Base-by-base conservation (phyloP, 2,797 vertebrate species). In the Crenichthys baileyi region DNA sequence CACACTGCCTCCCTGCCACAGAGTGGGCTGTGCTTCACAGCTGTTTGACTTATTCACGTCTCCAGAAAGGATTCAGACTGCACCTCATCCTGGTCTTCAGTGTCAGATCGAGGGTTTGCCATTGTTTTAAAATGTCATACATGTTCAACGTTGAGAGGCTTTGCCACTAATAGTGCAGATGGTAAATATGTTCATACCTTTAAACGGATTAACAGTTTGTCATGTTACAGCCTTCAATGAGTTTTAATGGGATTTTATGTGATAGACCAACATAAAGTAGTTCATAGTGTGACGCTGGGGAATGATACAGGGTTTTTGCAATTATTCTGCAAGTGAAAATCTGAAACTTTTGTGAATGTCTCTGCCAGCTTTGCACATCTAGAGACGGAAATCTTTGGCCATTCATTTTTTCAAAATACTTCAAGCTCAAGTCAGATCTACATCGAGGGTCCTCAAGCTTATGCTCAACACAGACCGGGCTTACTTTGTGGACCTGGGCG, bases 41-140 rank as follows among this genome's bases (percentile, higher is more conserved):
- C 89, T 89, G 85, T 89, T 89, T 86, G 87, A 90, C 83, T 88
- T 86, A 87, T 88, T 89, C 82, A 83, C 84, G 73, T 84, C 85
- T 89, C 26, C 67, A 78, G 73, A 77, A 50, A 82, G 65, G 80
- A 79, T 74, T 78, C 73, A 86, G 82, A 80, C 67, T 18, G 73
- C 83, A 76, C n/a, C 79, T 78, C 76, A 16, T 72, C 70, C 55
- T 51, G 41, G 39, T 87, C 81, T 85, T 89, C 78, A 75, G 75
- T 76, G 61, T 65, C 70, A 81, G 86, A 83, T 85, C 75, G 77
- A 72, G 78, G 76, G 80, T 71, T 60, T 61, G 70, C 78, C 76
- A 87, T 58, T 87, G 84, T 82, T 82, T 85, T 31, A 77, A 73
- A 87, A 83, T 83, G 51, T 83, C 75, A 80, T 83, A 83, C 51